These are phyloP conservation scores for Parazoanthus swiftii DNA, from an alignment of 92 coral and sea anemone genomes.

Conservation along the genomic window DNA sequence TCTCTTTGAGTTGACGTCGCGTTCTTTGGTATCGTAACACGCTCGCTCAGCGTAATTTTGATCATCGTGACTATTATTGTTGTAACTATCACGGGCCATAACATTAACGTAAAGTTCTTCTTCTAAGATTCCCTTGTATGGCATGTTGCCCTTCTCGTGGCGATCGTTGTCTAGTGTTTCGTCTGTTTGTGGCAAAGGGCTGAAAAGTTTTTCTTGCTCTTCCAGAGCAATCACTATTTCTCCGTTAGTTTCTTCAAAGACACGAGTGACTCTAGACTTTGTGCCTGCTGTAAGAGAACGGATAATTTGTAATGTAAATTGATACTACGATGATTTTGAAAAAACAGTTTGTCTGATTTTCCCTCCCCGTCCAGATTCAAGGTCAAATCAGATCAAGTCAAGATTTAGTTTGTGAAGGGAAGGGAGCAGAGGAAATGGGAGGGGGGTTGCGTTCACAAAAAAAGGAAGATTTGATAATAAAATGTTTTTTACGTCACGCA, in stretches of 20 bases:
- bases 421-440: too few species aligned
- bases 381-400: not conserved
- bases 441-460: too few species aligned
- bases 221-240: conserved; percentile 14
- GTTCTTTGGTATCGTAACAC: not conserved
- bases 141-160: not conserved
- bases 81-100: too few species aligned
- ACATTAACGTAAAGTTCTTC: conserved; percentile 24
- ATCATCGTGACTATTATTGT: not conserved
- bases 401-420: not conserved
- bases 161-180: not conserved
- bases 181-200: not conserved
- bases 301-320: not conserved
- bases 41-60: not conserved
- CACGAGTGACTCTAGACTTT: not conserved
- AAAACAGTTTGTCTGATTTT: not conserved
- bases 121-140: not conserved
- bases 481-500: too few species aligned
- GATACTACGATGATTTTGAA: too few species aligned
- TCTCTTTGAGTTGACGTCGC: not conserved
- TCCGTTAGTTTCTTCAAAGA: conserved; percentile 21
- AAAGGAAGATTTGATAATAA: too few species aligned
- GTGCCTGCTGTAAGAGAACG: not conserved
- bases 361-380: too few species aligned
- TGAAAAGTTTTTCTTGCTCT: not conserved